Base-by-base conservation (phyloP, 2,113 vertebrate species). In the Vimba vimba region DNA sequence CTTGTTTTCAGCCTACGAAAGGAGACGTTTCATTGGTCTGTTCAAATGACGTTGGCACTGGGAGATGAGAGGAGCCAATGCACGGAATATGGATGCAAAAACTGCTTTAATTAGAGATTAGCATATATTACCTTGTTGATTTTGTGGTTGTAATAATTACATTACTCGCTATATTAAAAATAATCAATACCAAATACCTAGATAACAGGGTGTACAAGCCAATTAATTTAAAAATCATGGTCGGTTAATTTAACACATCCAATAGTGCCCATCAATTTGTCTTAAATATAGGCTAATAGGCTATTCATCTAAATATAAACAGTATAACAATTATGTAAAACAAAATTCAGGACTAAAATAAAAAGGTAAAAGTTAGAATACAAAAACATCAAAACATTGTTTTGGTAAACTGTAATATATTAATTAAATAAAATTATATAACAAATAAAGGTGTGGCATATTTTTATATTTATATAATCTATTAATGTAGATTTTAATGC, bases 31-130 rank as follows among this genome's bases (percentile, higher is more conserved):
- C 88, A 93, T 90, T 92, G 92, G 93, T 33, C 77, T 15, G 79
- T 66, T 68, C 79, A 84, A 86, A 87, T 83, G 85, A 91, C 85
- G 88, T 85, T 78, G 6, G 25, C 4, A 69, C 52, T 27, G 30
- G 71, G 30, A 87, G 64, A 91, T 73, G 59, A 57, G 82, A 39
- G 83, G 85, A 91, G 88, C 88, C 91, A 92, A 89, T 92, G 88
- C 79, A 50, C 47, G 11, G 17, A 43, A 23, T 52, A 8, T 33
- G 23, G 55, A 68, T 21, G 59, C 47, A 69, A 84, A 43, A 50
- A 66, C 82, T 52, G 85, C 19, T 81, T 25, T 73, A 33, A 25
- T 59, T 9, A 43, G 66, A 78, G 36, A 47, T 71, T 3, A 9
- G 76, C 57, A 77, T 52, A 27, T 19, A 69, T 25, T 27, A 25